Conservation (phyloP, 2,113 vertebrate species). For the Sylvilagus bachmani region DNA sequence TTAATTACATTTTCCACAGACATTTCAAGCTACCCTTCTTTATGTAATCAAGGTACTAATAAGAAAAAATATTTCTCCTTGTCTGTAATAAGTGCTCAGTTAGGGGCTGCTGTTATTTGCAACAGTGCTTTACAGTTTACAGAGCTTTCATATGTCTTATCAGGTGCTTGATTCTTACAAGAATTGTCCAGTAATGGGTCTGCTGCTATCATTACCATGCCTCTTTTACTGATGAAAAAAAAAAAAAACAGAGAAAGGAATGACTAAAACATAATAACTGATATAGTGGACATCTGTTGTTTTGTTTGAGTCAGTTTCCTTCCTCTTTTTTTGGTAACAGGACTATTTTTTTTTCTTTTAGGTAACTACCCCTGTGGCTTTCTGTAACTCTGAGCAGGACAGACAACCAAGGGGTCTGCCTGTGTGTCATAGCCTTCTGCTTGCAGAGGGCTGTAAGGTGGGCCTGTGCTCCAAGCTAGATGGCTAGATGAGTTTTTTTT, state of each 20-base stretch:
- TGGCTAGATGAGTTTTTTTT: too few relatives aligned
- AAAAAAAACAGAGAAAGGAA: not conserved
- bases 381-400: not conserved
- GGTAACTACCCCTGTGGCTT: not conserved
- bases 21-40: too few relatives aligned
- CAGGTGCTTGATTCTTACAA: conserved; percentile 23
- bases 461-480: not conserved
- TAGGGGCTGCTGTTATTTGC: not conserved
- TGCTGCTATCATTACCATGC: not conserved
- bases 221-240: not conserved
- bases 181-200: conserved; percentile 6
- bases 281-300: not conserved
- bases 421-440: not conserved
- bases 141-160: not conserved
- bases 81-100: not conserved
- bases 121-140: not conserved
- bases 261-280: not conserved
- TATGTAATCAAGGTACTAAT: not conserved
- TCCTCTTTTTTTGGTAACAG: conserved; percentile 38
- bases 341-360: conserved; percentile 34
- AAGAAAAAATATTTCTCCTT: conserved; percentile 31
- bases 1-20: too few relatives aligned
- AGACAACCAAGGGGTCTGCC: not conserved
- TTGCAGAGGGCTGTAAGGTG: not conserved
- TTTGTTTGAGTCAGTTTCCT: conserved; percentile 27